These are phyloP conservation scores for Eurypyga helias DNA, from an alignment of 2,113 vertebrate genomes.

Conservation along the genomic window DNA sequence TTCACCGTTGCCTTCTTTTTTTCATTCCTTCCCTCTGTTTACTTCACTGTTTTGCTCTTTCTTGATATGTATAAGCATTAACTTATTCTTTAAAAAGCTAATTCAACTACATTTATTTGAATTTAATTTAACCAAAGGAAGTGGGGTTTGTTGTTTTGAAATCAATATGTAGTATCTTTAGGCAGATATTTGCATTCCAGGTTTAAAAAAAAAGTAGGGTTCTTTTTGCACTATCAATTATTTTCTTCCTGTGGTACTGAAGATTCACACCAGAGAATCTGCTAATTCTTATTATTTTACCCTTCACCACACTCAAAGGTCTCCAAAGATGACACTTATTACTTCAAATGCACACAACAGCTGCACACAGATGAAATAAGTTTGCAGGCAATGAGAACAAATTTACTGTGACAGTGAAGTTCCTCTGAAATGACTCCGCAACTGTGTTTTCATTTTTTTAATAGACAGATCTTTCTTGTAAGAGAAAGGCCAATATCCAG, in stretches of 20 bases:
- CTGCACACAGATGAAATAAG: slow-evolving; percentile 1
- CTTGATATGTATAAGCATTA: not conserved
- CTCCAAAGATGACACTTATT: slow-evolving; percentile 18
- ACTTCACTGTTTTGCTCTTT: not conserved
- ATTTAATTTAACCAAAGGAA: slow-evolving; percentile 23
- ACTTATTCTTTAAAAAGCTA: not conserved
- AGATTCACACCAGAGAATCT: slow-evolving; percentile 12
- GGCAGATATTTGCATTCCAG: slow-evolving; percentile 1
- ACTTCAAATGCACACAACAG: not conserved
- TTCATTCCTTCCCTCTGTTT: not conserved
- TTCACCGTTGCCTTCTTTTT: not conserved
- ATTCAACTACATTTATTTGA: not conserved
- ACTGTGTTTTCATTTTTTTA: not conserved
- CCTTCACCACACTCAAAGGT: not conserved
- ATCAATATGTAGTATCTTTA: not conserved
- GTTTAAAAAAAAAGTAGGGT: not conserved
- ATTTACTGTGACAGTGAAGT: not conserved
- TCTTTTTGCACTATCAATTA: not conserved
- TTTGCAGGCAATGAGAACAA: slow-evolving; percentile 11
- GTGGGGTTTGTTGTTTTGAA: not conserved
- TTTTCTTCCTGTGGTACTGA: not conserved
- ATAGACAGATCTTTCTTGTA: not conserved
- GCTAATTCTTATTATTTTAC: slow-evolving; percentile 42
- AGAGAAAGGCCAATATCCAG: not conserved
- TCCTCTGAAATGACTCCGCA: slow-evolving; percentile 8